Evolutionary conservation across 2,113 vertebrate genomes (phyloP).

Genomic region (Raja brachyura): DNA sequence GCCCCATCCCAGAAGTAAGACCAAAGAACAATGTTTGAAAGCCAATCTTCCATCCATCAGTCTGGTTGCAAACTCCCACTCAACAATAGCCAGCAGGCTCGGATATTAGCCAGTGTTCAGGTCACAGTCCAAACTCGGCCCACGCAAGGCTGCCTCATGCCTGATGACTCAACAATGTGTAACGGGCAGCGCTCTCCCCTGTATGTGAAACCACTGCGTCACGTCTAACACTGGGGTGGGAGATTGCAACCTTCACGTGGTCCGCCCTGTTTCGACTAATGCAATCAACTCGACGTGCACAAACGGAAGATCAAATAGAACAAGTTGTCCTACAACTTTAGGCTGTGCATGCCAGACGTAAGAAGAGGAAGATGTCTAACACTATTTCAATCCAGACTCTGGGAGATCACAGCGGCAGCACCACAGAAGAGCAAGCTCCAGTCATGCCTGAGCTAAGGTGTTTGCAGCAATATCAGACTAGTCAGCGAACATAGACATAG

Average conservation of each 20-base stretch:
- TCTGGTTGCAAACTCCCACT: not conserved
- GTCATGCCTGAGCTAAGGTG: not conserved
- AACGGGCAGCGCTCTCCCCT: not conserved
- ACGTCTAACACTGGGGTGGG: too few relatives aligned
- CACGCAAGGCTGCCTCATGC: slow-evolving; percentile 1
- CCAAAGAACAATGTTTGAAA: not conserved
- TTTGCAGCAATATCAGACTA: not conserved
- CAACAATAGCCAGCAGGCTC: not conserved
- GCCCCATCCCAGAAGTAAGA: not conserved
- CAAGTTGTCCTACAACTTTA: too few relatives aligned
- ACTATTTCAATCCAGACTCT: too few relatives aligned
- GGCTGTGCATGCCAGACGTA: too few relatives aligned
- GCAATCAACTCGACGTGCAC: too few relatives aligned
- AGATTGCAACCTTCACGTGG: too few relatives aligned
- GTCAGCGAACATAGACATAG: not conserved
- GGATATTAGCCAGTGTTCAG: not conserved
- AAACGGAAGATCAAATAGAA: too few relatives aligned
- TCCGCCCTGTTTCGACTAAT: too few relatives aligned
- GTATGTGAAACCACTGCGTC: not conserved
- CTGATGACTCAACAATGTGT: not conserved
- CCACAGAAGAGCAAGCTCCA: not conserved
- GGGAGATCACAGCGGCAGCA: not conserved
- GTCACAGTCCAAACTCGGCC: not conserved
- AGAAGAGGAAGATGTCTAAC: too few relatives aligned
- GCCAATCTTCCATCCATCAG: not conserved